Evolutionary conservation across 2,113 vertebrate genomes (phyloP).

Genomic region (Phyllostomus hastatus): DNA sequence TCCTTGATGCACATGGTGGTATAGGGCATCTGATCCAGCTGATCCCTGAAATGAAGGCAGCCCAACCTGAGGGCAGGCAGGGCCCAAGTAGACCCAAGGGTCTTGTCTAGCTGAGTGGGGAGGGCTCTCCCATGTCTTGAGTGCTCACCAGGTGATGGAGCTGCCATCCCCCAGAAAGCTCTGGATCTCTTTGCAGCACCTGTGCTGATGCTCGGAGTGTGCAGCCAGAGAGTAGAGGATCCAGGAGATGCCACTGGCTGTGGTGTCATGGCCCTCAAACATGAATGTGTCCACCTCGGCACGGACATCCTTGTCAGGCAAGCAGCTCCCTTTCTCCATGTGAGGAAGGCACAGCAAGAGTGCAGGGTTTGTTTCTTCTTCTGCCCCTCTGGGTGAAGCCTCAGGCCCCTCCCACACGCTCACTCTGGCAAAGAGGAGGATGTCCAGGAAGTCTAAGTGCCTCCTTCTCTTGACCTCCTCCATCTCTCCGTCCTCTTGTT

Average conservation of each 20-base stretch:
- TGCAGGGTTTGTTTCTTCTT: background rate
- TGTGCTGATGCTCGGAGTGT: conserved; percentile 88
- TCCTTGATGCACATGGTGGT: conserved; percentile 95
- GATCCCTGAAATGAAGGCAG: background rate
- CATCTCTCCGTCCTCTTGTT: conserved; percentile 81
- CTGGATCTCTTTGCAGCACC: conserved; percentile 87
- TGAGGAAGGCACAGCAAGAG: conserved; percentile 14
- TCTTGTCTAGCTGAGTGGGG: background rate
- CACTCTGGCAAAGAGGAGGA: conserved; percentile 90
- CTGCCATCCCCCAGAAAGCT: conserved; percentile 79
- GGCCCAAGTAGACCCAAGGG: background rate
- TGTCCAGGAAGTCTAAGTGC: conserved; percentile 92
- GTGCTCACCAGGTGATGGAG: conserved; percentile 85
- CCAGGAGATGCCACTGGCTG: no score
- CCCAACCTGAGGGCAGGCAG: background rate
- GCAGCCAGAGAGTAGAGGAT: conserved; percentile 79
- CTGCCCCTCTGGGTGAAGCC: background rate
- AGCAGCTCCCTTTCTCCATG: conserved; percentile 85
- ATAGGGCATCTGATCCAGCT: conserved; percentile 87
- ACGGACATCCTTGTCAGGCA: conserved; percentile 87
- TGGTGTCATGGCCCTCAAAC: no score
- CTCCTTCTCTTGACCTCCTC: conserved; percentile 82
- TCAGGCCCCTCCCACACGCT: conserved; percentile 55
- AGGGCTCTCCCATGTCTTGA: background rate
- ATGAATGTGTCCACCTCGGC: conserved; percentile 79